Conservation (phyloP, 2,888 invertebrate genomes). For the Galerucella calmariensis region DNA sequence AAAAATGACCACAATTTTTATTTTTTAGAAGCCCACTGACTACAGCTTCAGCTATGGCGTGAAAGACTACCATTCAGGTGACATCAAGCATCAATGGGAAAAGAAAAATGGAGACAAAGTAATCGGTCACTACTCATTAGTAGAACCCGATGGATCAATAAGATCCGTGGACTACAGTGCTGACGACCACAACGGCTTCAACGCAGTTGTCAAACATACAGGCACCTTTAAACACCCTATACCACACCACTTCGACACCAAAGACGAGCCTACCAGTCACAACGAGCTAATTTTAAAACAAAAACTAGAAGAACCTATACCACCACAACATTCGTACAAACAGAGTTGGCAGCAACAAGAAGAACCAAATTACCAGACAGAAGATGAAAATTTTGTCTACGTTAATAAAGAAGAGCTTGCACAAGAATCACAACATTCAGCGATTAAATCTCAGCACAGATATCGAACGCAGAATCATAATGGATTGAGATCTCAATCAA, state of each 20-base stretch:
- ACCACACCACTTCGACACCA: background rate
- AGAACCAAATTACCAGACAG: slow-evolving; percentile 3
- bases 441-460: slow-evolving; percentile 32
- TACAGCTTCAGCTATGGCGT: slow-evolving; percentile 75
- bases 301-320: slow-evolving; percentile 24
- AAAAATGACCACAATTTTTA: background rate
- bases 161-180: slow-evolving; percentile 73
- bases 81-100: slow-evolving; percentile 73
- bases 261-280: slow-evolving; percentile 49
- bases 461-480: slow-evolving; percentile 20
- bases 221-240: slow-evolving; percentile 63
- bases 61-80: slow-evolving; percentile 70
- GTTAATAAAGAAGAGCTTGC: slow-evolving; percentile 45
- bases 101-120: slow-evolving; percentile 72
- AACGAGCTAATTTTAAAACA: slow-evolving; percentile 47
- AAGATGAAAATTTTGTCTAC: slow-evolving; percentile 41
- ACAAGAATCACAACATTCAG: slow-evolving; percentile 45
- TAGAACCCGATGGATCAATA: slow-evolving; percentile 75
- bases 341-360: slow-evolving; percentile 20
- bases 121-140: slow-evolving; percentile 74
- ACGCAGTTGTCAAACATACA: slow-evolving; percentile 69
- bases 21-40: slow-evolving; percentile 68
- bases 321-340: slow-evolving; percentile 26
- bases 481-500: slow-evolving; percentile 20
- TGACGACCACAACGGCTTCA: slow-evolving; percentile 70